These are phyloP conservation scores for Papilio polyxenes DNA, from an alignment of 1,140 invertebrate genomes.

Conservation along the genomic window DNA sequence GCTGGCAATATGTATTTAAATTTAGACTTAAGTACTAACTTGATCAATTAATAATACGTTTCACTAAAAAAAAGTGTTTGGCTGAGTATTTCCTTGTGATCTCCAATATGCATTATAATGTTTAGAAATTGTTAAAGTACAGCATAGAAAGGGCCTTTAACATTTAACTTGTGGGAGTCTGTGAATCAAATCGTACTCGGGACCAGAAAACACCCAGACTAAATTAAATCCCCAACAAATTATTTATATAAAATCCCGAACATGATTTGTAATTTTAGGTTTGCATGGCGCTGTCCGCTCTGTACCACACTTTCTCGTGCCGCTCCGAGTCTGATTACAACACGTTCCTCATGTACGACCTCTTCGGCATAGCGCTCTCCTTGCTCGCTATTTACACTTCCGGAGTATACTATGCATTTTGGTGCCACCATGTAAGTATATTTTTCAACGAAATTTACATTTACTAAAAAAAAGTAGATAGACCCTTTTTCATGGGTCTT, in stretches of 20 bases:
- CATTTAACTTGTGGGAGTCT: no score
- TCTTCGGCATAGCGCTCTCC: constrained; percentile 96
- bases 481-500: no score
- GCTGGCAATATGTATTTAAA: neutral
- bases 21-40: neutral
- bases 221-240: neutral
- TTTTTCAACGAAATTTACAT: neutral
- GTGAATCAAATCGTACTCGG: no score
- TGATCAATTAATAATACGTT: neutral
- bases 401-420: constrained; percentile 98
- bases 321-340: constrained; percentile 93
- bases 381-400: constrained; percentile 96
- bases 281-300: constrained; percentile 87
- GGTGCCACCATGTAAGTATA: constrained; percentile 92
- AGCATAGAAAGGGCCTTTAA: no score
- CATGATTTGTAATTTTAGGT: constrained; percentile 82
- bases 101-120: neutral
- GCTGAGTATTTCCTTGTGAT: neutral
- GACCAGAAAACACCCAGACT: no score
- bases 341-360: constrained; percentile 93
- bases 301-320: constrained; percentile 10
- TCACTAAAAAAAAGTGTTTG: neutral
- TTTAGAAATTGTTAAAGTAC: no score
- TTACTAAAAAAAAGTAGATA: no score
- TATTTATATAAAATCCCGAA: constrained; percentile 1